Evolutionary conservation across 2,113 vertebrate genomes (phyloP).

Genomic region (Dasyurus viverrinus): DNA sequence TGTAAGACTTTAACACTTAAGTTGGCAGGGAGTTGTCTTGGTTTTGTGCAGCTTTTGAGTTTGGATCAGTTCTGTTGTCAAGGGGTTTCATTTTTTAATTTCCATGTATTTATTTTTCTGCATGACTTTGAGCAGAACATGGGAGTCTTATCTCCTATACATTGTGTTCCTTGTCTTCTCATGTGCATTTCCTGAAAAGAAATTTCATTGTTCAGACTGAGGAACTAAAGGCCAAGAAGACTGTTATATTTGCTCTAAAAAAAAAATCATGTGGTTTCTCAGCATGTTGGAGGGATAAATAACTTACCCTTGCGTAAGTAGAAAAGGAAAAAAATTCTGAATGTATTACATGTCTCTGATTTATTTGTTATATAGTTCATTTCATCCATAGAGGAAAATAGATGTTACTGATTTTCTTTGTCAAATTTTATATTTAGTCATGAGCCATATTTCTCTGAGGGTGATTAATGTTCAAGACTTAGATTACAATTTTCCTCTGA

Average conservation of each 20-base stretch:
- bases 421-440: constrained; percentile 25
- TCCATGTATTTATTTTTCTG: constrained; percentile 70
- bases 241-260: constrained; percentile 50
- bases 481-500: constrained; percentile 57
- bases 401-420: constrained; percentile 1
- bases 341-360: neutral
- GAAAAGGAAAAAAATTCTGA: constrained; percentile 55
- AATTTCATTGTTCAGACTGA: constrained; percentile 34
- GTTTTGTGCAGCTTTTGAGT: constrained; percentile 54
- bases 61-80: constrained; percentile 61
- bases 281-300: constrained; percentile 50
- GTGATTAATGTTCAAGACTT: neutral
- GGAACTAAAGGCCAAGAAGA: constrained; percentile 38
- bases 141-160: constrained; percentile 65
- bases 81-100: constrained; percentile 49
- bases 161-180: constrained; percentile 64
- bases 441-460: constrained; percentile 39
- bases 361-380: constrained; percentile 47
- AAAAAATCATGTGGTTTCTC: constrained; percentile 40
- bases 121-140: constrained; percentile 74
- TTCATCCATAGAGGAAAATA: neutral
- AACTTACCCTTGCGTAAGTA: constrained; percentile 43
- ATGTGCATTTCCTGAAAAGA: constrained; percentile 40
- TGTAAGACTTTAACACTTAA: constrained; percentile 39
- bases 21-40: constrained; percentile 48